Conservation (phyloP, 2,888 invertebrate species). For the Drosophila anomelani region DNA sequence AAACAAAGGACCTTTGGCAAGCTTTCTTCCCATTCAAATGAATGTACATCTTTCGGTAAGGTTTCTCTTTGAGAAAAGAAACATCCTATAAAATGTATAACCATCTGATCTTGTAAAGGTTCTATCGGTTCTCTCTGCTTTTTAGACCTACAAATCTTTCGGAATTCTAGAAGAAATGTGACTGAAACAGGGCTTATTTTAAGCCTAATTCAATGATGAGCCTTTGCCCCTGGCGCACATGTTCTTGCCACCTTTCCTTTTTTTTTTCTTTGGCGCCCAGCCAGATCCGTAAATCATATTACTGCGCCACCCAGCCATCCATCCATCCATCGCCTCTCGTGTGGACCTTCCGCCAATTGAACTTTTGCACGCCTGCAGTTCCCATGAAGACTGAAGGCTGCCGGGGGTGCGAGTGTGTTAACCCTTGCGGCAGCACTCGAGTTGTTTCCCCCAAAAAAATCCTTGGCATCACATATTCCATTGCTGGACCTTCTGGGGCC, state of each 20-base stretch:
- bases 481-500: slow-evolving; percentile 1
- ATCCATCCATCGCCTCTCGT: slow-evolving; percentile 2
- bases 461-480: not conserved
- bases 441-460: not conserved
- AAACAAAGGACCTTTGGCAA: no score
- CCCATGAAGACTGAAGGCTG: not conserved
- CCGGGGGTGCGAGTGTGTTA: slow-evolving; percentile 3
- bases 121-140: not conserved
- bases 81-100: no score
- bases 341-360: slow-evolving; percentile 42
- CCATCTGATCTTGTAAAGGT: no score
- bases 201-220: slow-evolving; percentile 1
- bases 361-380: slow-evolving; percentile 36
- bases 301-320: slow-evolving; percentile 28
- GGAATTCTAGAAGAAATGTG: not conserved
- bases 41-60: no score
- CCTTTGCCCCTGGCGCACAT: not conserved
- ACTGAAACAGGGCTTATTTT: not conserved
- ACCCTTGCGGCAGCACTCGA: slow-evolving; percentile 8
- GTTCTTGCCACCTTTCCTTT: not conserved
- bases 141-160: not conserved
- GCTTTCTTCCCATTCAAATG: no score
- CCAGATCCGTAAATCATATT: slow-evolving; percentile 65
- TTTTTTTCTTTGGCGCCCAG: slow-evolving; percentile 17
- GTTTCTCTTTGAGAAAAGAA: no score